These are phyloP conservation scores for Dendronephthya gigantea DNA, from an alignment of 64 coral and sea anemone genomes.

Conservation along the genomic window DNA sequence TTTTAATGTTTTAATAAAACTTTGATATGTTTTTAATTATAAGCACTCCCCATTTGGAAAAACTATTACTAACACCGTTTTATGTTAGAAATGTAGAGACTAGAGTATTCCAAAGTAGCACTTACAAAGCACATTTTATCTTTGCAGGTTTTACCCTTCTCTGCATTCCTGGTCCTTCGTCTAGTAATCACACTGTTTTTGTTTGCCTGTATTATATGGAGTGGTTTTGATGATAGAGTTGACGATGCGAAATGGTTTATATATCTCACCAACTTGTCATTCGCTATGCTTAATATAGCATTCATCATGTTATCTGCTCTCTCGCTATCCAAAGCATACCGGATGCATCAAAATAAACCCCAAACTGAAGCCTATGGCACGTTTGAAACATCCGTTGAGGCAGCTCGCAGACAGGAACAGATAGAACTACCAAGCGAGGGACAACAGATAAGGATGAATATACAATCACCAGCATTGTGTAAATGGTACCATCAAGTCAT, in stretches of 20 bases:
- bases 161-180: background rate
- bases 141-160: background rate
- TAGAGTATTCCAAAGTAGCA: background rate
- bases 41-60: no score
- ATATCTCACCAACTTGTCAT: slow-evolving; percentile 3
- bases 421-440: background rate
- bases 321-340: background rate
- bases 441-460: background rate
- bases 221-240: background rate
- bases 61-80: no score
- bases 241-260: background rate
- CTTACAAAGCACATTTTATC: background rate
- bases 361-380: background rate
- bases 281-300: background rate
- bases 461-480: background rate
- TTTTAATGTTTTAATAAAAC: no score
- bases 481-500: slow-evolving; percentile 25
- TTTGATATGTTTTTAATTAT: no score
- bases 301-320: background rate
- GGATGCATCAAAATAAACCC: background rate
- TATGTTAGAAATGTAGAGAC: no score
- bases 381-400: background rate
- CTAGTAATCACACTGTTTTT: background rate
- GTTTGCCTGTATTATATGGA: background rate
- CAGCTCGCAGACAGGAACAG: background rate